Base-by-base conservation (phyloP, 2,888 invertebrate species). In the Tipula helvola region DNA sequence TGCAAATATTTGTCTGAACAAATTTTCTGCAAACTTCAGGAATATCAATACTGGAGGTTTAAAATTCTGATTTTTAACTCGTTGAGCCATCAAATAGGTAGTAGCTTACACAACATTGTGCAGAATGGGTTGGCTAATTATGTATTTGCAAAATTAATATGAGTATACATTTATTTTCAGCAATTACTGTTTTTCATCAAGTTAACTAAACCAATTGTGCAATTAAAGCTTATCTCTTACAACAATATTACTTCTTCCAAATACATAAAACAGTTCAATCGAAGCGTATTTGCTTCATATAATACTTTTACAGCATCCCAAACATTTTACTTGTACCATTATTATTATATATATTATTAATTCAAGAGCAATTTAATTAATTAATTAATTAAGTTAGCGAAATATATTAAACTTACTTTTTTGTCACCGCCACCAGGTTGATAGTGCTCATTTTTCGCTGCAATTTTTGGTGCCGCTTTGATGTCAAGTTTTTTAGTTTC, bases 381-480 rank as follows among this genome's bases (percentile, higher is more conserved):
- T 52, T 47, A n/a, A 47, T 39, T 39, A 83, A 83, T 36, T 84
- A 84, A 39, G 28, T 28, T 28, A 16, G n/a, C 83, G 39, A 84
- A 84, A 39, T n/a, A 84, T n/a, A 16, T 8, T n/a, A n/a, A n/a
- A n/a, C 87, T 88, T 92, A 97, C 97, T 95, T 98, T 98, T 91
- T 97, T 97, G 88, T 97, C 96, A 57, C 98, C 97, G 88, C 97
- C 97, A 89, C 95, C 95, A 0, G 98, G 96, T 87, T 93, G 92
- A 89, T 98, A 98, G 88, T 94, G 94, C 87, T 98, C 97, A 90
- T 98, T 98, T 91, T 97, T 96, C 86, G 98, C 97, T 86, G 97
- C 97, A 90, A 98, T 96, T 92, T 96, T 96, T 3, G 98, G 95
- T 87, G 96, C 94, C 0, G 96, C 96, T 89, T 96, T 95, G 89